phyloP scores from a whole-genome alignment of 2,113 vertebrate genomes.

The Athene noctua region DNA sequence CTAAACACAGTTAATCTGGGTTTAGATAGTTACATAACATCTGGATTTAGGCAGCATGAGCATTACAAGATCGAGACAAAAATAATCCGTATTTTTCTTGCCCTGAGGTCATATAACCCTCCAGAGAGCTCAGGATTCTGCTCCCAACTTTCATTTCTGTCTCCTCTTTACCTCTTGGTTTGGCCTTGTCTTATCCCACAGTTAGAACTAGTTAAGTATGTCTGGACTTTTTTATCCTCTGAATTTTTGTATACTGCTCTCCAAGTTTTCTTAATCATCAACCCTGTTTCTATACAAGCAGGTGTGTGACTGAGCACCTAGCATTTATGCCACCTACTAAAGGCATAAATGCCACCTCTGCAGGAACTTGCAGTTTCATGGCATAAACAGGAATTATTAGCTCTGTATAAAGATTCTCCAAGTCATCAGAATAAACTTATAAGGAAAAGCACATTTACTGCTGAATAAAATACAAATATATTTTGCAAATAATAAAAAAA shows the following conservation, averaged over 20 bases:
- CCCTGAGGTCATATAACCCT: not conserved
- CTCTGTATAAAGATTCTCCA: not conserved
- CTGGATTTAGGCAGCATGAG: not conserved
- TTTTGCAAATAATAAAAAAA: not conserved
- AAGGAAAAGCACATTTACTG: not conserved
- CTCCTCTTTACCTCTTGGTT: not conserved
- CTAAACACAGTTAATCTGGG: conserved; percentile 13
- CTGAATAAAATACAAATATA: not conserved
- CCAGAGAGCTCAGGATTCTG: not conserved
- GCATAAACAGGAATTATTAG: not conserved
- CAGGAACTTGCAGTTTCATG: not conserved
- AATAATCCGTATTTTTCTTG: not conserved
- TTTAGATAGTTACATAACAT: conserved; percentile 35
- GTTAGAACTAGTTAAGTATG: not conserved
- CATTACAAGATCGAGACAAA: conserved; percentile 28
- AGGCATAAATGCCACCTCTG: not conserved
- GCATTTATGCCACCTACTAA: not conserved
- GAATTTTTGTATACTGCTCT: not conserved
- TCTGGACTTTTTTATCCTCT: not conserved
- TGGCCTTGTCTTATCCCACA: not conserved
- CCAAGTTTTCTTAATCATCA: not conserved
- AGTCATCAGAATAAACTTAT: not conserved
- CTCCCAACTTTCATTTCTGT: not conserved
- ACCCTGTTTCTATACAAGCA: not conserved
- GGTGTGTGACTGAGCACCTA: not conserved